Evolutionary conservation across 30 jellyfish, hydroid and myxozoan species (phyloP).

Genomic region (Turritopsis rubra): DNA sequence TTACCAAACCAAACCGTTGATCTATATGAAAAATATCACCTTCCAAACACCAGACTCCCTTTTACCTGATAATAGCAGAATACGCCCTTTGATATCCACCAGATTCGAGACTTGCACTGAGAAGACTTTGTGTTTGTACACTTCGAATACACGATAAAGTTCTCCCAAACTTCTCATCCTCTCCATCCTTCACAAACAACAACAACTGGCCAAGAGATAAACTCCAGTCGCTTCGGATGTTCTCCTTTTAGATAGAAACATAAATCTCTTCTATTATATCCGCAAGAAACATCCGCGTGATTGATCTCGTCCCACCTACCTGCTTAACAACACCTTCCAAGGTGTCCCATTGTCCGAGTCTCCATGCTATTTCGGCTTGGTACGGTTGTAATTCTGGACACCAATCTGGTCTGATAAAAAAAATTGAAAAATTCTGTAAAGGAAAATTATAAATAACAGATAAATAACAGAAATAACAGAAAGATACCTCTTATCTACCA

Average conservation of each 20-base stretch:
- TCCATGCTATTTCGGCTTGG: conserved; percentile 89
- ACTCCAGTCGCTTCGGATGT: conserved; percentile 50
- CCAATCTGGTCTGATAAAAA: conserved; percentile 56
- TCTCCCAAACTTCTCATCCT: conserved; percentile 30
- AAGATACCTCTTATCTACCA: conserved; percentile 42
- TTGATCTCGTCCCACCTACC: conserved; percentile 17
- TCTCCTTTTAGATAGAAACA: neutral
- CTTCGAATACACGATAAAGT: conserved; percentile 34
- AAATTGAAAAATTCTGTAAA: too few relatives aligned
- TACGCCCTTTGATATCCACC: conserved; percentile 61
- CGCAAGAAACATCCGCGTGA: neutral
- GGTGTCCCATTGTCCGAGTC: conserved; percentile 92
- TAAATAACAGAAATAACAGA: neutral
- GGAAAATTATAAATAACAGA: neutral
- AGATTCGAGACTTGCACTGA: conserved; percentile 57
- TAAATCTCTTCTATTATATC: neutral
- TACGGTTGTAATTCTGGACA: conserved; percentile 55
- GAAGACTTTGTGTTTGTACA: conserved; percentile 46
- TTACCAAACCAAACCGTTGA: too few relatives aligned
- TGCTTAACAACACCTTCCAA: conserved; percentile 36
- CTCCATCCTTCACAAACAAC: conserved; percentile 47
- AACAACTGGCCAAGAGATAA: conserved; percentile 67
- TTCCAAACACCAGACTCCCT: neutral
- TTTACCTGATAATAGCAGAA: conserved; percentile 62
- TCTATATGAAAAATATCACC: neutral